Base-by-base conservation (phyloP, 2,113 vertebrate species). In the Orientallactaga bullata region DNA sequence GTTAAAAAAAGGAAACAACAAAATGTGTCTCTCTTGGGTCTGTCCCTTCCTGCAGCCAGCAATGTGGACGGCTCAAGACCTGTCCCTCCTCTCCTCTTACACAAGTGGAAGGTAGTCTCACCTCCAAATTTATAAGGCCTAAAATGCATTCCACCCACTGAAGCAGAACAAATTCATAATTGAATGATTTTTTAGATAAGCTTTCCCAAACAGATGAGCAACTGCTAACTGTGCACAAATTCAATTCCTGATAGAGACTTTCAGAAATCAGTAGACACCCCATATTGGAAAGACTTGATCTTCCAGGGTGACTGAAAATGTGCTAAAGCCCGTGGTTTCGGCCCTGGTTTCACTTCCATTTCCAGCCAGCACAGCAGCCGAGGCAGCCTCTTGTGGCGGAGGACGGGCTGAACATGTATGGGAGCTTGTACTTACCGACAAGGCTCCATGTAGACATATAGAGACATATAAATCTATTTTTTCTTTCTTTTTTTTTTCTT, bases 81-180 rank as follows among this genome's bases (percentile, higher is more conserved):
- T 51, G 12, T 10, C 63, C 89, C 69, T 85, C 42, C 82, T 92
- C 82, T 71, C 79, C 60, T 69, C 37, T 86, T 17, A 37, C 24
- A 74, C 72, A 11, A 0, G 82, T 21, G 15, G n/a, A 80, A 47
- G 35, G 60, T 76, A 42, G 42, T 90, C 68, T 80, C 58, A 32
- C 68, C 79, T 81, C 42, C 23, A 89, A 83, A 95, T 76, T 86
- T 63, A 60, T 8, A 11, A 32, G 88, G 72, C 79, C n/a, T 13
- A 87, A 95, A 80, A 85, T 86, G 90, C 96, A 96, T 95, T 96
- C 96, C 96, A 92, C 71, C 72, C 76, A 66, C 92, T 76, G 37
- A 66, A 93, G 51, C n/a, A 84, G 84, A 78, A 26, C 32, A 47
- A 30, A 61, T 71, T 15, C 37, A 24, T n/a, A 58, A 71, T 12